A percentile compares a stretch with the other conserved stretches of the same genome.
phyloP scores from a whole-genome alignment of 2,797 vertebrate species.

The Argyrosomus regius region DNA sequence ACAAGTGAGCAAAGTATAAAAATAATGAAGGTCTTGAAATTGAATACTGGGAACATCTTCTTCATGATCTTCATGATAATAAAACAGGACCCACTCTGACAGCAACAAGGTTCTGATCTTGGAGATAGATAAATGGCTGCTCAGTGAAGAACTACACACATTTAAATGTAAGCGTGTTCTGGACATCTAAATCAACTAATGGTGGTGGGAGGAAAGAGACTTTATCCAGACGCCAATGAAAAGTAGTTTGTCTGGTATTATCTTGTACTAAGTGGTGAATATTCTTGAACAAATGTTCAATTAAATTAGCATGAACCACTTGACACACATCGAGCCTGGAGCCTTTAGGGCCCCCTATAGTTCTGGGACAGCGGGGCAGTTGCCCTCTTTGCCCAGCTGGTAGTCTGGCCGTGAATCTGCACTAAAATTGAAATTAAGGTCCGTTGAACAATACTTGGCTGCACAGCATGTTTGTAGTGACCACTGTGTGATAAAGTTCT shows the following conservation, averaged over 20 bases:
- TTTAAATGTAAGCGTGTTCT: background rate
- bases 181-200: background rate
- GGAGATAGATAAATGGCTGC: background rate
- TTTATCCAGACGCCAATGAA: background rate
- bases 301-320: constrained; percentile 12
- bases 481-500: background rate
- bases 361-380: background rate
- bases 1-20: background rate
- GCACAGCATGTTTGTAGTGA: background rate
- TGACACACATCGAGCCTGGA: constrained; percentile 4
- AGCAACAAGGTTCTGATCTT: background rate
- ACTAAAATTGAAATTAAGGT: background rate
- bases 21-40: background rate
- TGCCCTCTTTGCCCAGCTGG: background rate
- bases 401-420: background rate
- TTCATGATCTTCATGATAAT: too few species aligned
- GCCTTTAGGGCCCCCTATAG: background rate
- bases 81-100: background rate
- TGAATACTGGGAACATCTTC: background rate
- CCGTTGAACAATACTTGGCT: background rate
- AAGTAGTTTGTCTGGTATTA: background rate
- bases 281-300: background rate
- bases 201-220: background rate
- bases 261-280: background rate
- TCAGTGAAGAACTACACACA: background rate